Conservation (phyloP, 2,888 invertebrate species). For the Ephialtes manifestator region DNA sequence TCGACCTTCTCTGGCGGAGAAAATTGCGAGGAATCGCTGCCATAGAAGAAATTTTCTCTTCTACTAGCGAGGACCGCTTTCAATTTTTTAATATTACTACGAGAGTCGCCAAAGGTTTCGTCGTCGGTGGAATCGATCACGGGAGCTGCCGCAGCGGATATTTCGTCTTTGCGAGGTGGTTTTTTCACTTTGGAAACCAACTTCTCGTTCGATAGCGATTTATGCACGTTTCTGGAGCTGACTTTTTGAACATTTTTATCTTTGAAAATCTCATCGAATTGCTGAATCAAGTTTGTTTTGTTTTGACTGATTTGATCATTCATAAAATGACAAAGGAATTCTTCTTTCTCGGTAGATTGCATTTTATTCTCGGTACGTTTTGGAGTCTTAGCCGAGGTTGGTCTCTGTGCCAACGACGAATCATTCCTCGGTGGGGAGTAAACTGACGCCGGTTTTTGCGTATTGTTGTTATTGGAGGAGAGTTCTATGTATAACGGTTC, state of each 20-base stretch:
- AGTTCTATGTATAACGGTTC: conserved; percentile 74
- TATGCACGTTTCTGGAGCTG: conserved; percentile 51
- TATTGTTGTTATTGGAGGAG: conserved; percentile 74
- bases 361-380: conserved; percentile 53
- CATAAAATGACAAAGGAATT: neutral
- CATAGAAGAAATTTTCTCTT: conserved; percentile 78
- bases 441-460: conserved; percentile 42
- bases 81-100: conserved; percentile 73
- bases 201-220: conserved; percentile 44
- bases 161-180: neutral
- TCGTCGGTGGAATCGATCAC: conserved; percentile 70
- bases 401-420: conserved; percentile 32
- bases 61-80: conserved; percentile 75
- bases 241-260: conserved; percentile 16
- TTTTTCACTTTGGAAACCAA: conserved; percentile 17
- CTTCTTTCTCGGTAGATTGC: neutral
- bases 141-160: conserved; percentile 48
- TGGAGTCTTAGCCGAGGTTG: conserved; percentile 42
- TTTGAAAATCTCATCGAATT: conserved; percentile 36
- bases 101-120: conserved; percentile 70
- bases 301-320: conserved; percentile 37
- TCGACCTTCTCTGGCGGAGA: conserved; percentile 64
- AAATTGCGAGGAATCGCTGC: conserved; percentile 66
- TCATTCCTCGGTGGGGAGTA: conserved; percentile 38
- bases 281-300: neutral